Evolutionary conservation across 2,888 invertebrate genomes (phyloP), one percentile per base, ranked within the genome.

Genomic region (Bursaphelenchus okinawaensis): DNA sequence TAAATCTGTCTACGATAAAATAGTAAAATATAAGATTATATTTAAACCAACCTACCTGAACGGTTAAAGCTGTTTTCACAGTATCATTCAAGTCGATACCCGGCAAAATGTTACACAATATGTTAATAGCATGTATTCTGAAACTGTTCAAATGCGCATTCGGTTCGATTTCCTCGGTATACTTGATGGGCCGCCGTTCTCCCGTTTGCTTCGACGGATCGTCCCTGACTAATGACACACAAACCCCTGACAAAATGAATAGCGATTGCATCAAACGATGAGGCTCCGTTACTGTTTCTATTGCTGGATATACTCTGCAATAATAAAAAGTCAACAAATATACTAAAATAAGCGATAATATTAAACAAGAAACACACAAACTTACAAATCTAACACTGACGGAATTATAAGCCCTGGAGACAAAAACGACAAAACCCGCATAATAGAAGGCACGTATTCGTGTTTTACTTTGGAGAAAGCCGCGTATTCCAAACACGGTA

Each of bases 61-160:
- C 78, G 8, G 78, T 75, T 20, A 85, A 83, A 77, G 84, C 74
- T 55, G 83, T 83, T 74, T 87, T 87, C 66, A 88, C 87, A 52
- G 89, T 87, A 83, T 93, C 93, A 80, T 93, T 93, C 0, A 91
- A 89, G 83, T 93, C 93, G 52, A 94, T 89, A 16, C 92, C 93
- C 0, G 93, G 93, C 20, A 94, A 84, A 0, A 90, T 87, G 0
- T 89, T 88, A 82, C 90, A 87, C 16, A 93, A 85, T 26, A 93
- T 85, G 0, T 91, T 91, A 20, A 93, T 86, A 0, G 92, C 88
- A 77, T 92, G 90, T 7, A 67, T 40, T 20, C 72, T 56, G 50
- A 66, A 68, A 0, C 73, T 73, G 22, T 62, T 69, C 27, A 51
- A 8, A 7, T 67, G 55, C n/a, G 28, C 57, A 26, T 64, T 63